These are phyloP conservation scores for Callipepla californica DNA, from an alignment of 2,113 vertebrate genomes.

Conservation along the genomic window DNA sequence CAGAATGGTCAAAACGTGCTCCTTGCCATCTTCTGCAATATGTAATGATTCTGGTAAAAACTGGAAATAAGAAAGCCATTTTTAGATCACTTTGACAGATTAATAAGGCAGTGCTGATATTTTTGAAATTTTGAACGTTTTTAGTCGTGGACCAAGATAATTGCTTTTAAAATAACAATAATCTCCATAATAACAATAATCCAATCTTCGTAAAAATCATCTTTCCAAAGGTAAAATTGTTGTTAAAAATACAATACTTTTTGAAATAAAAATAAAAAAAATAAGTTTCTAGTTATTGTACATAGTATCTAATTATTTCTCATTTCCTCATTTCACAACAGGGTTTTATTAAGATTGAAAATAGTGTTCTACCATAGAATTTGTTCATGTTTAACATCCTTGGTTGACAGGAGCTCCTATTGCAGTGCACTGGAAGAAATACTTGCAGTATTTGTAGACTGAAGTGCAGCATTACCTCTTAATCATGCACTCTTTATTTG, in stretches of 20 bases:
- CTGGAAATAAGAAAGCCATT: conserved; percentile 59
- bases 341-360: conserved; percentile 2
- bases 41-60: conserved; percentile 82
- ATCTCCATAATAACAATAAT: neutral
- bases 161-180: conserved; percentile 24
- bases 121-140: neutral
- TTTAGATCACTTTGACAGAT: neutral
- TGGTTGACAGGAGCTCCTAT: neutral
- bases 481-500: neutral
- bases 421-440: neutral
- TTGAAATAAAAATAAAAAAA: conserved; percentile 12
- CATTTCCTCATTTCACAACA: neutral
- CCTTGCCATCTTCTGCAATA: conserved; percentile 80
- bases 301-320: neutral
- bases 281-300: neutral
- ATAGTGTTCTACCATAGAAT: neutral
- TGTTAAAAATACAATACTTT: neutral
- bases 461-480: neutral
- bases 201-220: neutral
- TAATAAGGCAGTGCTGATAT: neutral
- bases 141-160: neutral
- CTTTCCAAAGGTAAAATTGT: neutral
- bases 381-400: neutral
- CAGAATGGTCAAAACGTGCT: conserved; percentile 79
- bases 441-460: neutral